phyloP scores from a whole-genome alignment of 2,113 vertebrate genomes.

The Hyaena hyaena region DNA sequence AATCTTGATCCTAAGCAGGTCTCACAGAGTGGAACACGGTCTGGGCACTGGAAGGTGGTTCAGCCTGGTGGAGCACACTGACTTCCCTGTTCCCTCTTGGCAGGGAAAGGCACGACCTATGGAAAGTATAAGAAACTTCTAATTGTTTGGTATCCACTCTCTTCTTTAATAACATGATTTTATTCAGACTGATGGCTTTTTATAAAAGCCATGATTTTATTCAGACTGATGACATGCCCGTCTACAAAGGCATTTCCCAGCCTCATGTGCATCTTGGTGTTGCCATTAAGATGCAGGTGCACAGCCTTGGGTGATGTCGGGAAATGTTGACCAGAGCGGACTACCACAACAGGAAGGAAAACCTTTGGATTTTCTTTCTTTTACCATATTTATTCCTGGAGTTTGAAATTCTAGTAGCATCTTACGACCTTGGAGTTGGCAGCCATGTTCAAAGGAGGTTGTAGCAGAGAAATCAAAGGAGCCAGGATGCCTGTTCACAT shows the following conservation, averaged over 20 bases:
- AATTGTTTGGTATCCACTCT: not conserved
- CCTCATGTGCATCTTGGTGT: conserved; percentile 37
- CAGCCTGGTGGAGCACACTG: not conserved
- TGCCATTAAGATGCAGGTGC: not conserved
- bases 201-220: conserved; percentile 18
- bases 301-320: not conserved
- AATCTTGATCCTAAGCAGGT: not conserved
- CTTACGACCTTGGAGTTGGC: conserved; percentile 12
- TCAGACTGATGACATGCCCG: not conserved
- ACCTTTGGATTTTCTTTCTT: not conserved
- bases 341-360: not conserved
- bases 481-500: not conserved
- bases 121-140: not conserved
- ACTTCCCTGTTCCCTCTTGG: not conserved
- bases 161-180: not conserved
- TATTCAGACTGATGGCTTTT: not conserved
- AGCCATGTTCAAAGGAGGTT: conserved; percentile 15
- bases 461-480: conserved; percentile 35
- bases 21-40: not conserved
- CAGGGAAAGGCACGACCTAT: not conserved
- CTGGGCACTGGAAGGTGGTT: not conserved
- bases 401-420: conserved; percentile 5
- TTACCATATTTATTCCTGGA: not conserved
- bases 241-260: not conserved
- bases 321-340: not conserved